phyloP scores from a whole-genome alignment of 2,888 invertebrate genomes.

The Luperina nickerlii region DNA sequence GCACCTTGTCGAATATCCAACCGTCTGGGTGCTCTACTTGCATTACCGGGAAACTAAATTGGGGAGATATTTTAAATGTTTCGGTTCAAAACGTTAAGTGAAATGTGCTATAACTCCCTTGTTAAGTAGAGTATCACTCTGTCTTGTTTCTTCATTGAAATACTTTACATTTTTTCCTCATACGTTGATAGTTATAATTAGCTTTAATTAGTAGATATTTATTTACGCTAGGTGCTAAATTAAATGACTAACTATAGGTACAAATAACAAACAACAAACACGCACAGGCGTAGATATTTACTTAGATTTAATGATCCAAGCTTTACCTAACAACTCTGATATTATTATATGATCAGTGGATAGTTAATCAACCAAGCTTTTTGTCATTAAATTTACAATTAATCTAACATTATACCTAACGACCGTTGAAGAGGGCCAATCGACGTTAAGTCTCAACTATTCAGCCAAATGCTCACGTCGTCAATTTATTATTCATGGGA shows the following conservation, averaged over 20 bases:
- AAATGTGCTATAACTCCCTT: neutral
- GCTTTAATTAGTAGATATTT: neutral
- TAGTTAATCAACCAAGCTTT: neutral
- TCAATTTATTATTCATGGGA: conserved; percentile 82
- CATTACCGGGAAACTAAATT: conserved; percentile 53
- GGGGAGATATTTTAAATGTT: conserved; percentile 50
- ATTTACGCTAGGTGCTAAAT: neutral
- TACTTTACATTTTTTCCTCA: neutral
- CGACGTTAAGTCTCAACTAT: conserved; percentile 37
- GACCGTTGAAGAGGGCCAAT: conserved; percentile 3
- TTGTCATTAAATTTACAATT: conserved; percentile 19
- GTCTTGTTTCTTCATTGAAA: neutral
- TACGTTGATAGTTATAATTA: neutral
- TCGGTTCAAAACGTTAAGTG: conserved; percentile 15
- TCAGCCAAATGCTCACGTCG: conserved; percentile 69
- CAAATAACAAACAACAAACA: neutral
- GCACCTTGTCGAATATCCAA: conserved; percentile 64
- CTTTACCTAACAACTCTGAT: neutral
- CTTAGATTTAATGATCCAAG: neutral
- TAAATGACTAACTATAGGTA: neutral
- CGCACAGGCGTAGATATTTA: neutral
- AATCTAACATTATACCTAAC: conserved; percentile 31
- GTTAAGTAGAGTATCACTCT: neutral
- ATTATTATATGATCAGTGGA: neutral
- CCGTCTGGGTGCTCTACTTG: conserved; percentile 61